These are phyloP conservation scores for Halichondria panicea DNA, from an alignment of 37 sponge, comb jelly and placozoan species.

Conservation along the genomic window DNA sequence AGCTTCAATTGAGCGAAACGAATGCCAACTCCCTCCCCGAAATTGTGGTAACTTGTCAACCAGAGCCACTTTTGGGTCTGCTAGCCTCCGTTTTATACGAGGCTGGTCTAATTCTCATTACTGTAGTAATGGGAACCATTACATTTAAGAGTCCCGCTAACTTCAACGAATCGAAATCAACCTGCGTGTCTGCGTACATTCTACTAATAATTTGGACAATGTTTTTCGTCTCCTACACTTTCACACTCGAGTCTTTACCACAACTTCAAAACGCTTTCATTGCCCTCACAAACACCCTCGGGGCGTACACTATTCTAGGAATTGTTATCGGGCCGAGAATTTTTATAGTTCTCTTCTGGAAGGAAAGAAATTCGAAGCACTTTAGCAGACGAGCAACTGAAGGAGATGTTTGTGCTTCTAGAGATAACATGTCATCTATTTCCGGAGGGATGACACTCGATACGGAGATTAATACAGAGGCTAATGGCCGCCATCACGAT, in stretches of 20 bases:
- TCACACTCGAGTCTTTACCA: constrained; percentile 5
- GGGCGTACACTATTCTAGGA: constrained; percentile 1
- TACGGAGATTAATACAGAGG: not conserved
- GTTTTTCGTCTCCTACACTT: constrained; percentile 40
- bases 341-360: constrained; percentile 9
- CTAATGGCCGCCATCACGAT: not conserved
- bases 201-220: constrained; percentile 54
- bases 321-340: constrained; percentile 10
- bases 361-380: constrained; percentile 6
- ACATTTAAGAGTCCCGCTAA: constrained; percentile 61
- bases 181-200: constrained; percentile 41
- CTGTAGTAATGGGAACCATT: constrained; percentile 33
- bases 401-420: not conserved
- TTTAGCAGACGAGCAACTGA: not conserved
- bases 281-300: not conserved
- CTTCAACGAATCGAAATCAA: constrained; percentile 61
- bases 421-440: not conserved
- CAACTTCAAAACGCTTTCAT: constrained; percentile 18
- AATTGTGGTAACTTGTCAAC: constrained; percentile 24
- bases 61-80: constrained; percentile 19
- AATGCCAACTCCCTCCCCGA: constrained; percentile 13
- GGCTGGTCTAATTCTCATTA: constrained; percentile 28
- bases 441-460: too few species aligned
- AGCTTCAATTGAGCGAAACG: not conserved
- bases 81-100: constrained; percentile 28